Conservation (phyloP, 1,140 invertebrate species). For the Euschistus heros region DNA sequence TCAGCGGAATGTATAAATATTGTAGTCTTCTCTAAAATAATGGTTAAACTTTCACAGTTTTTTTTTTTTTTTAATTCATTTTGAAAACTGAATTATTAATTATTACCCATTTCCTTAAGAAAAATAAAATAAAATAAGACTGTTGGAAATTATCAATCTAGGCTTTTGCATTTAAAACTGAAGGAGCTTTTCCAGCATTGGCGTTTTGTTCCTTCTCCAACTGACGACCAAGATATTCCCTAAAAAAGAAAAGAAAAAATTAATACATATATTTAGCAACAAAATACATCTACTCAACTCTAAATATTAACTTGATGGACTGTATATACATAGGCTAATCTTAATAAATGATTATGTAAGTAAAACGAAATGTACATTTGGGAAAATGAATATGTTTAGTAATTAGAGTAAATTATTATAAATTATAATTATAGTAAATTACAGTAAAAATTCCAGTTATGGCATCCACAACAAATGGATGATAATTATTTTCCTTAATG, state of each 20-base stretch:
- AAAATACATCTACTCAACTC: neutral
- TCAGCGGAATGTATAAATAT: conserved; percentile 7
- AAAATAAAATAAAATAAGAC: neutral
- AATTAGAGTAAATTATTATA: too few species aligned
- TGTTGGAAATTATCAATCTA: conserved; percentile 7
- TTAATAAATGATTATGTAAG: too few species aligned
- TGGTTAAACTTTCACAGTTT: neutral
- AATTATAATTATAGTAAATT: too few species aligned
- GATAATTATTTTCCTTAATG: too few species aligned
- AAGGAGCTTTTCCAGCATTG: conserved; percentile 35
- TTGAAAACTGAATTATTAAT: too few species aligned
- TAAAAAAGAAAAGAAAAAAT: conserved; percentile 35
- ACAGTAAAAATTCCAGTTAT: too few species aligned
- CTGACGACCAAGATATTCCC: conserved; percentile 94
- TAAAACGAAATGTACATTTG: too few species aligned
- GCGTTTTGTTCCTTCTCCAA: conserved; percentile 74
- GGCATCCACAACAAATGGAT: too few species aligned
- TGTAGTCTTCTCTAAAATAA: neutral
- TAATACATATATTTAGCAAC: neutral
- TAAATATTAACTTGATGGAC: neutral
- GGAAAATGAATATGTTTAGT: too few species aligned
- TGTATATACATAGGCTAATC: too few species aligned
- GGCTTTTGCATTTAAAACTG: conserved; percentile 26
- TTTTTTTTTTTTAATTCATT: too few species aligned
- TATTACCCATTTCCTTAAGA: too few species aligned